Conservation (phyloP, 2,888 invertebrate genomes). For the Limnephilus lunatus region DNA sequence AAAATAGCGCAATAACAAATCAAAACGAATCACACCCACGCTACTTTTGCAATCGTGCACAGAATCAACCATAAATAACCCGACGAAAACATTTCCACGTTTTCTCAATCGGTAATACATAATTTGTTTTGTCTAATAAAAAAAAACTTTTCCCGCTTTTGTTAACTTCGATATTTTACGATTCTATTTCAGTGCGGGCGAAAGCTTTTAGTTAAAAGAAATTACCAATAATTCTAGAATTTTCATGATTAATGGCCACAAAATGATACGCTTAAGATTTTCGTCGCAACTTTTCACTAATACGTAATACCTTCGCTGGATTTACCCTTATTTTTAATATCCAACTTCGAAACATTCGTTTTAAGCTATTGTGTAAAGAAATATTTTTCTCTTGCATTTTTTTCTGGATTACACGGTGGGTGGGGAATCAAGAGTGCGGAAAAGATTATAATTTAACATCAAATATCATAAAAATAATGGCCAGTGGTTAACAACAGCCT, state of each 20-base stretch:
- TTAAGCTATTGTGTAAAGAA: background rate
- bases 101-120: background rate
- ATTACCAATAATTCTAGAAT: background rate
- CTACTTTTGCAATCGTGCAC: background rate
- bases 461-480: background rate
- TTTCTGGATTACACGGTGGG: background rate
- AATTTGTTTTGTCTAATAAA: background rate
- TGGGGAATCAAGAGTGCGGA: background rate
- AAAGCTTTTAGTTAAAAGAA: background rate
- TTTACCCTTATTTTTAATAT: background rate
- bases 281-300: conserved; percentile 3
- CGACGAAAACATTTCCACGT: background rate
- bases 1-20: background rate
- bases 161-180: conserved; percentile 11
- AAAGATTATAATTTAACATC: no score
- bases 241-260: background rate
- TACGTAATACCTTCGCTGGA: background rate
- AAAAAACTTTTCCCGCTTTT: conserved; percentile 5
- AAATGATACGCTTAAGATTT: background rate
- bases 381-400: background rate
- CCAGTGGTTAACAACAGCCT: background rate
- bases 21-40: background rate
- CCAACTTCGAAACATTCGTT: background rate
- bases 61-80: background rate
- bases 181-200: background rate